A percentile compares a stretch with the other conserved stretches of the same genome.
Evolutionary conservation across 1,140 invertebrate species (phyloP).

Genomic region (Scaptodrosophila lebanonensis): DNA sequence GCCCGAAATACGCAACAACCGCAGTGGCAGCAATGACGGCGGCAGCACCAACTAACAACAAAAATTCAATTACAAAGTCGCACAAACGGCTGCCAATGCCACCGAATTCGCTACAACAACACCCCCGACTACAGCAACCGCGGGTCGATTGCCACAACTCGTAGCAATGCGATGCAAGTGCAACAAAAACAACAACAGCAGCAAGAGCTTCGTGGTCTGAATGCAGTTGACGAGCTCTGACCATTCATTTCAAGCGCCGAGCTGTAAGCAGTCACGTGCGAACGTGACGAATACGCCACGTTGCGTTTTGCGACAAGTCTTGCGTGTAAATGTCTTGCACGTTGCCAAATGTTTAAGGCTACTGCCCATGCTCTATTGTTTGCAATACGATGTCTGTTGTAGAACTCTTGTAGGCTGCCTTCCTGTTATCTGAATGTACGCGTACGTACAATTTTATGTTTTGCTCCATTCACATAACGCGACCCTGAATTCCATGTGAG

Average conservation of each 20-base stretch:
- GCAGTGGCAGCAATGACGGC: slow-evolving; percentile 3
- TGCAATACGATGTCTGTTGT: no score
- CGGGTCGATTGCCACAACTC: slow-evolving; percentile 17
- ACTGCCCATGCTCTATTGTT: no score
- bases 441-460: no score
- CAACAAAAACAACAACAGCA: slow-evolving; percentile 2
- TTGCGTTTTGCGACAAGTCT: slow-evolving; percentile 45
- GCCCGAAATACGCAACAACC: slow-evolving; percentile 19
- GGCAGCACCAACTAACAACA: slow-evolving; percentile 32
- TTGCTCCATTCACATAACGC: no score
- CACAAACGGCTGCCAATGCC: slow-evolving; percentile 52
- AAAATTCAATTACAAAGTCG: slow-evolving; percentile 74
- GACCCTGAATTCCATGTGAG: no score
- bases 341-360: no score
- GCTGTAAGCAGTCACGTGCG: slow-evolving; percentile 64
- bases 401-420: no score
- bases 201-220: slow-evolving; percentile 10
- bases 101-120: slow-evolving; percentile 62
- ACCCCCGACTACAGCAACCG: no score
- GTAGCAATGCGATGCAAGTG: no score
- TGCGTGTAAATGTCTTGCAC: not conserved
- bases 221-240: slow-evolving; percentile 5
- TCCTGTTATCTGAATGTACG: no score
- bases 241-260: slow-evolving; percentile 35
- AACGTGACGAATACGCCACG: slow-evolving; percentile 72